These are phyloP conservation scores for Micromesistius poutassou DNA, from an alignment of 2,797 vertebrate species.

Conservation along the genomic window DNA sequence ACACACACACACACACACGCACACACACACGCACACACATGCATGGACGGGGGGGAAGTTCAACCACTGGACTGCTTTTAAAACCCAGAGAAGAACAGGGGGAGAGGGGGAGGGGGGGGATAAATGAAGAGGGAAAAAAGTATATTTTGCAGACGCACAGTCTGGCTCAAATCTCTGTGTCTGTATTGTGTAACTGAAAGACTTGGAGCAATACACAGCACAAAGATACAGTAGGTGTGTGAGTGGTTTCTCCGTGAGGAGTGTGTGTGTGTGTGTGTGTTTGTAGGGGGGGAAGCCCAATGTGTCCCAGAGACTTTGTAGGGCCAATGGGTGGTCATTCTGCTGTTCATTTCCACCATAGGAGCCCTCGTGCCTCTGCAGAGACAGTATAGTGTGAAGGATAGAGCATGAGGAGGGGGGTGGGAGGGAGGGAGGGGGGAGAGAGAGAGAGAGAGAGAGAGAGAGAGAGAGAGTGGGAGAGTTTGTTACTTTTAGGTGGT, in stretches of 20 bases:
- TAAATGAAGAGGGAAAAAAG: not conserved
- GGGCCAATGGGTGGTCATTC: constrained; percentile 42
- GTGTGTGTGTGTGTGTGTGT: not conserved
- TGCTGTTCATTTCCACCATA: constrained; percentile 54
- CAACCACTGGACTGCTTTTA: constrained; percentile 64
- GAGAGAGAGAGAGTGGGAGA: not conserved
- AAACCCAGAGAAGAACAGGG: constrained; percentile 43
- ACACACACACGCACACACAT: not conserved
- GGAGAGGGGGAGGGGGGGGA: not conserved
- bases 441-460: constrained; percentile 3
- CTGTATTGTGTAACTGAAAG: constrained; percentile 70
- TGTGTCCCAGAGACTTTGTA: constrained; percentile 44
- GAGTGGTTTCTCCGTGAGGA: constrained; percentile 47
- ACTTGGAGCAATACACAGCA: constrained; percentile 63
- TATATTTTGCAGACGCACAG: constrained; percentile 55
- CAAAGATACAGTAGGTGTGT: constrained; percentile 51
- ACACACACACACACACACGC: not conserved
- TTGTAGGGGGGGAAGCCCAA: not conserved
- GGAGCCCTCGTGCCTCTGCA: constrained; percentile 35
- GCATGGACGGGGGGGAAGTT: constrained; percentile 45
- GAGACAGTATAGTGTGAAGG: constrained; percentile 13
- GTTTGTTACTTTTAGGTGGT: constrained; percentile 19
- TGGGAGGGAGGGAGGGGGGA: not conserved
- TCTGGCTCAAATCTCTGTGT: constrained; percentile 74
- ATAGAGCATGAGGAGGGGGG: not conserved